phyloP scores from a whole-genome alignment of 2,113 vertebrate genomes.

The Athene cunicularia region DNA sequence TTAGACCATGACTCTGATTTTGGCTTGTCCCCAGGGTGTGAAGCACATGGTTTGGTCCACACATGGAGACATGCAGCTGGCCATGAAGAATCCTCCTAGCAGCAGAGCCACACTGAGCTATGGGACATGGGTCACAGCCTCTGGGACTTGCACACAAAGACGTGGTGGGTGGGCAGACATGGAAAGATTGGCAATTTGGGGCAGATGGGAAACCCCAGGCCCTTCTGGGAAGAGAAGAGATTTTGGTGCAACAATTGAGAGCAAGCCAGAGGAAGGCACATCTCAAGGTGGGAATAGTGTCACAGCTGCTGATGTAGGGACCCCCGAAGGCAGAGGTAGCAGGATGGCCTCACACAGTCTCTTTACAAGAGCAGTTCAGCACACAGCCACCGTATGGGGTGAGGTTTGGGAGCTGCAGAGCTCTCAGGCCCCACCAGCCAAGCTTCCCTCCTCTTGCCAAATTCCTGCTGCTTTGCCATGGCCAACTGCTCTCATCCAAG shows the following conservation, averaged over 20 bases:
- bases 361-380: background rate
- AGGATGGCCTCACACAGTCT: background rate
- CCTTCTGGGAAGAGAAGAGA: background rate
- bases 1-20: background rate
- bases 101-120: background rate
- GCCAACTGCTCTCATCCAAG: constrained; percentile 61
- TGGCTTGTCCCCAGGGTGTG: background rate
- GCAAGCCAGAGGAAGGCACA: background rate
- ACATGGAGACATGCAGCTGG: background rate
- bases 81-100: background rate
- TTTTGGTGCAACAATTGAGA: background rate
- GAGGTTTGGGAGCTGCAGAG: background rate
- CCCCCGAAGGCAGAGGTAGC: background rate
- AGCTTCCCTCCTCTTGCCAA: background rate
- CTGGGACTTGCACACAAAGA: rapidly evolving
- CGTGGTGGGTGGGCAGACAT: rapidly evolving
- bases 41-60: background rate
- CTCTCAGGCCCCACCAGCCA: background rate
- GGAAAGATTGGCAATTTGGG: background rate
- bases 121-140: rapidly evolving
- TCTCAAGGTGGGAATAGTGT: background rate
- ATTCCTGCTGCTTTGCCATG: constrained; percentile 60
- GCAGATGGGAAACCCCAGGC: background rate
- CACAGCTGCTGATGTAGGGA: background rate
- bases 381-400: rapidly evolving